Evolutionary conservation across 2,888 invertebrate genomes (phyloP), one percentile per base, ranked within the genome.

Genomic region (Drosophila quasianomalipes): DNA sequence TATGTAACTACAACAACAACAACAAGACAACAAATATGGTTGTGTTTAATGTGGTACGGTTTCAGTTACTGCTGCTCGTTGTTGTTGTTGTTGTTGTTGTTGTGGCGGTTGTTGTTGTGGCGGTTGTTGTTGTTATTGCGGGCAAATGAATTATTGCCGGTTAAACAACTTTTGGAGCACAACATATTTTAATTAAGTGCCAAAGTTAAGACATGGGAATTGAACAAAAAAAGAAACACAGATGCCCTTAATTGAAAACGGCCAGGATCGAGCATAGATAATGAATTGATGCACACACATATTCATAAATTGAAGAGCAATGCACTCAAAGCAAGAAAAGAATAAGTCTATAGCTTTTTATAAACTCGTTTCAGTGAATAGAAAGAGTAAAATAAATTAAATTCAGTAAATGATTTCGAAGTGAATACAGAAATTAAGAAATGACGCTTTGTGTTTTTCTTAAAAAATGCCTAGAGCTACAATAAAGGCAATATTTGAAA

Each of bases 141-240:
- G 55, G 51, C 55, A 82, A 73, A 70, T 75, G 80, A 85, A 84
- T 80, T 84, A 82, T 84, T 77, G 80, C 70, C 80, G 68, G 83
- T 82, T 82, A 78, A 83, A 74, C 72, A 81, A 83, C 51, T 85
- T 79, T 83, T 41, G 60, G 57, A 59, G 55, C 64, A 70, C 74
- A 80, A 81, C 81, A 74, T 66, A 81, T 81, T 81, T 77, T 81
- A 80, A 80, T 80, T 81, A 80, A 81, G 81, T 69, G 78, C 63
- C 74, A 71, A 77, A 74, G 81, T 77, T 81, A 81, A 80, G 77
- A 77, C 74, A 77, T 76, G 79, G 67, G 73, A 79, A 79, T 30
- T n/a, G 7, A 16, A 37, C 22, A n/a, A 22, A n/a, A 53, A 28
- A 28, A 26, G 10, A 33, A 10, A 41, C n/a, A 26, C 28, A 30